These are phyloP conservation scores for Apamea anceps DNA, from an alignment of 2,888 invertebrate species.

Conservation along the genomic window DNA sequence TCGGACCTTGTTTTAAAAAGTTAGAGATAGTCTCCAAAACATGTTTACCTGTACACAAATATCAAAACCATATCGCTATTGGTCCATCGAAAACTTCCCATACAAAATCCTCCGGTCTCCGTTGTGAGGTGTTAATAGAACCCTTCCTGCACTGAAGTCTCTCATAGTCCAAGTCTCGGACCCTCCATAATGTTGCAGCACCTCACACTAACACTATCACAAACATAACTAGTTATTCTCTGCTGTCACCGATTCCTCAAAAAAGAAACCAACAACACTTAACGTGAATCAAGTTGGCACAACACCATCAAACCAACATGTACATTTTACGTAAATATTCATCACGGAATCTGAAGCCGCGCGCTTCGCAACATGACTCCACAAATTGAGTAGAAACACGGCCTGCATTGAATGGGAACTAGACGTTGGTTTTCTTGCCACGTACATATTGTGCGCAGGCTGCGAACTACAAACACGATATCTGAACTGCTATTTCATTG, in stretches of 20 bases:
- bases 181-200: background rate
- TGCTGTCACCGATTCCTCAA: background rate
- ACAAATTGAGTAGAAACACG: constrained; percentile 62
- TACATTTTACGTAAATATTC: constrained; percentile 51
- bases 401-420: constrained; percentile 54
- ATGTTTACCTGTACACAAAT: too few relatives aligned
- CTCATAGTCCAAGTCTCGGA: background rate
- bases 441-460: constrained; percentile 50
- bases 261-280: background rate
- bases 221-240: too few relatives aligned
- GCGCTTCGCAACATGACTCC: constrained; percentile 52
- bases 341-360: constrained; percentile 33
- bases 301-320: constrained; percentile 24
- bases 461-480: constrained; percentile 50
- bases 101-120: too few relatives aligned
- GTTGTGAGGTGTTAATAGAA: too few relatives aligned
- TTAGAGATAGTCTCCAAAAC: too few relatives aligned
- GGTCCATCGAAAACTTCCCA: too few relatives aligned
- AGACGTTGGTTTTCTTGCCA: constrained; percentile 50
- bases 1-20: too few relatives aligned
- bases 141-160: too few relatives aligned
- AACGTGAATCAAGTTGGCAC: constrained; percentile 5
- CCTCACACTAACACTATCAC: background rate
- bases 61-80: too few relatives aligned
- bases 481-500: constrained; percentile 57